Evolutionary conservation across 2,797 vertebrate species (phyloP).

Genomic region (Notamacropus eugenii): DNA sequence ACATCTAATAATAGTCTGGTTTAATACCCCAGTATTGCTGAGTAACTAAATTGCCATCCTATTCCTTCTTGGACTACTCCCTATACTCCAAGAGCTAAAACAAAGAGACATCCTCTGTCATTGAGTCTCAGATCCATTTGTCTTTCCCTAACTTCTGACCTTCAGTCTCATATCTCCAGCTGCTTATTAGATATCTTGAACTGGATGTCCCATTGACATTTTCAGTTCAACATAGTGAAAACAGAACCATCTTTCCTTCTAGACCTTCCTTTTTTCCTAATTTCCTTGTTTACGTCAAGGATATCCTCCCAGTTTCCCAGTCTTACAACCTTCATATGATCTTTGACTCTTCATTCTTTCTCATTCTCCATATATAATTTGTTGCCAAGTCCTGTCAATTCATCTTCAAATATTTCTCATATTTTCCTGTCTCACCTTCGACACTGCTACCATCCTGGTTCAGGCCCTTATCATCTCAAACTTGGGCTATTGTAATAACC

Average conservation of each 20-base stretch:
- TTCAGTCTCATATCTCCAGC: too few species aligned
- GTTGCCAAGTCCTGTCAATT: not conserved
- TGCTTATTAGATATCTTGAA: not conserved
- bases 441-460: not conserved
- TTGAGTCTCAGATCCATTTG: too few species aligned
- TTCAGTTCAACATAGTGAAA: not conserved
- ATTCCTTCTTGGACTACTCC: too few species aligned
- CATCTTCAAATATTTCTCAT: not conserved
- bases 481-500: too few species aligned
- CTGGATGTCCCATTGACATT: not conserved
- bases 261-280: not conserved
- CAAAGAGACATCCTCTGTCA: too few species aligned
- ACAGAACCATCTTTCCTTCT: not conserved
- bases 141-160: too few species aligned
- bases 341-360: not conserved
- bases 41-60: too few species aligned
- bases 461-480: too few species aligned
- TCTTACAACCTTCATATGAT: not conserved
- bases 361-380: not conserved
- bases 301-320: not conserved
- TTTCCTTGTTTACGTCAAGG: not conserved
- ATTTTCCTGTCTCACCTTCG: too few species aligned
- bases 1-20: too few species aligned
- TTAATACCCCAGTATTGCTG: too few species aligned
- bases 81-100: too few species aligned